Base-by-base conservation (phyloP, 2,888 invertebrate genomes). In the Xestobium rufovillosum region DNA sequence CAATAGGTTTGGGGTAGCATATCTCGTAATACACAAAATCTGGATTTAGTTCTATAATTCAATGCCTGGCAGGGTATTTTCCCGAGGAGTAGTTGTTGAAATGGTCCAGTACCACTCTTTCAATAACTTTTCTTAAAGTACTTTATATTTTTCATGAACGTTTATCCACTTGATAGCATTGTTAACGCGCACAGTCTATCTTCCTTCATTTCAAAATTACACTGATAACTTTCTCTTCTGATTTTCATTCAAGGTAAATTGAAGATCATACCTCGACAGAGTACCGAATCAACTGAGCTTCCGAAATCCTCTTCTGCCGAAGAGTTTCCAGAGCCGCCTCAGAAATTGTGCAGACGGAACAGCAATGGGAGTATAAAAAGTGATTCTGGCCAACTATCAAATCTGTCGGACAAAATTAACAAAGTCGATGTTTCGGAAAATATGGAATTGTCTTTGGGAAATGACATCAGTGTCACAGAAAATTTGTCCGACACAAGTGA, bases 381-480 rank as follows among this genome's bases (percentile, higher is more conserved):
- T 38, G 57, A 59, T 38, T 53, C 52, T 1, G 55, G 54, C 43
- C 43, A 48, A 29, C 12, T 50, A 9, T 55, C 55, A 3, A 50
- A 48, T 38, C 35, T 51, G 10, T 57, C 58, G 1, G 58, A 60
- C 30, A 59, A 55, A 52, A 57, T 56, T 8, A 60, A 45, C 35
- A 47, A 47, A 19, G 50, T 58, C 6, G 55, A 57, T 42, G 55
- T 57, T 15, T 47, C 52, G 4, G 60, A 62, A 44, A 50, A 53
- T 26, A 53, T 53, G 42, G 59, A 61, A 49, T 51, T 60, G n/a
- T 45, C 47, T n/a, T 40, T 59, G 1, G 52, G 50, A 4, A 56
- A 55, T 31, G 49, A 51, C 9, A 36, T 50, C 9, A 48, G 46
- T 27, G 47, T 48, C 36, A 45, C 50, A 4, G 53, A 53, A 31